Evolutionary conservation across 92 coral and sea anemone genomes (phyloP).

Genomic region (Parazoanthus darwini): DNA sequence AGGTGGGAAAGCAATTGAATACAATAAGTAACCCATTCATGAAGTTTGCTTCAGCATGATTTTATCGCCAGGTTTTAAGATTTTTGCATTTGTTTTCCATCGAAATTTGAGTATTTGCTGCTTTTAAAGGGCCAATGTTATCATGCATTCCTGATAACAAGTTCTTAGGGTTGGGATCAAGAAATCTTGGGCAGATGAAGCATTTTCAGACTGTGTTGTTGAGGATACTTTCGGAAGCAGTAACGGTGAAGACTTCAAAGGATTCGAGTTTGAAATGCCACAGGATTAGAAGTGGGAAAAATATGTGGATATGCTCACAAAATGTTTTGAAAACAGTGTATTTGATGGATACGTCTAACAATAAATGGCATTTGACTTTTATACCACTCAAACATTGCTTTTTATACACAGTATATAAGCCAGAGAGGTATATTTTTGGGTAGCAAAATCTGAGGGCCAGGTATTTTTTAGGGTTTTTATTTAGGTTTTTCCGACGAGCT

Average conservation of each 20-base stretch:
- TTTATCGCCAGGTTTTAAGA: not conserved
- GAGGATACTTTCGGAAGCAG: conserved; percentile 43
- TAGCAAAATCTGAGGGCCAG: too few species aligned
- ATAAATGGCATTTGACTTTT: too few species aligned
- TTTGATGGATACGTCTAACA: too few species aligned
- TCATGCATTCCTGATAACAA: conserved; percentile 17
- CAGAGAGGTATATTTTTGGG: too few species aligned
- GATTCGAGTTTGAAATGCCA: conserved; percentile 47
- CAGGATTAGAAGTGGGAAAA: conserved; percentile 32
- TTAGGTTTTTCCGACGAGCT: too few species aligned
- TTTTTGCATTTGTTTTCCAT: conserved; percentile 11
- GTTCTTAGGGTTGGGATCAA: conserved; percentile 1
- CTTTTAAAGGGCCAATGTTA: conserved; percentile 16
- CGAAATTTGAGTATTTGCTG: not conserved
- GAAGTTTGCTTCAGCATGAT: too few species aligned
- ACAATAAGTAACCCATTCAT: not conserved
- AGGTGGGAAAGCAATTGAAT: too few species aligned
- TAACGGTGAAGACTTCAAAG: conserved; percentile 45
- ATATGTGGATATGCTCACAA: conserved; percentile 23
- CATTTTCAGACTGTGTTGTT: conserved; percentile 26
- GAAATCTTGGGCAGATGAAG: not conserved
- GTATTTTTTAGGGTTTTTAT: too few species aligned
- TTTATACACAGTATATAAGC: too few species aligned
- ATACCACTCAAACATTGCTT: too few species aligned
- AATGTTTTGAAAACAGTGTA: too few species aligned